Evolutionary conservation across 35 echinoderm and acorn worm genomes (phyloP), one percentile per base, ranked within the genome.

Genomic region (Amphiura filiformis): DNA sequence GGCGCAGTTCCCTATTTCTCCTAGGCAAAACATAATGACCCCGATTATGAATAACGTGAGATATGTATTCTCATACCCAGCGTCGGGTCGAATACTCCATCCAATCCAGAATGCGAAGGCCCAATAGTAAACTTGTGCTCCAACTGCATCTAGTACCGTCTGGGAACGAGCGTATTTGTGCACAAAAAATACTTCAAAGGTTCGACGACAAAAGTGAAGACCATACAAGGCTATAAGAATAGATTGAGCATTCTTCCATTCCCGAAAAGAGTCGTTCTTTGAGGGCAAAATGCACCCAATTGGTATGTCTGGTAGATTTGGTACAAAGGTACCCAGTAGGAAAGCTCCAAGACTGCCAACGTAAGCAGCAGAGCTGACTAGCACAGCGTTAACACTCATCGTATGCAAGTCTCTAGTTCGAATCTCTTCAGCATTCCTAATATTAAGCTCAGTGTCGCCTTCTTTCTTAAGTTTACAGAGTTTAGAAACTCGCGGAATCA

Each of bases 71-170:
- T 34, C 65, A 38, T 90, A 81, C 13, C 88, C 80, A 4, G 34
- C 37, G 61, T 90, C 79, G 5, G 79, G 88, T 36, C 88, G 79
- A 18, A 90, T 37, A 39, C 80, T 35, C 88, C 79, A 82, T 31
- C 88, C 88, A 14, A 75, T 81, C 79, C 79, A 90, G 39, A 83
- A 76, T 20, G 79, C 44, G 20, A 90, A 90, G n/a, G 22, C 30
- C 79, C 78, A 82, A 65, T 90, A 90, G 80, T 90, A 90, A 28
- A 90, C 32, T 35, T 52, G 64, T 12, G 56, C 88, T 2, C 88
- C 88, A 23, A 90, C 34, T 1, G 79, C 81, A 39, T 90, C 88
- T 18, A 22, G 20, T 0, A 90, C 12, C 11, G 80, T 2, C 80
- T 84, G 84, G 17, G n/a, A 17, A 35, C 88, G 44, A 30, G 49